Evolutionary conservation across 2,888 invertebrate genomes (phyloP), one percentile per base, ranked within the genome.

Genomic region (Oscheius sp.): DNA sequence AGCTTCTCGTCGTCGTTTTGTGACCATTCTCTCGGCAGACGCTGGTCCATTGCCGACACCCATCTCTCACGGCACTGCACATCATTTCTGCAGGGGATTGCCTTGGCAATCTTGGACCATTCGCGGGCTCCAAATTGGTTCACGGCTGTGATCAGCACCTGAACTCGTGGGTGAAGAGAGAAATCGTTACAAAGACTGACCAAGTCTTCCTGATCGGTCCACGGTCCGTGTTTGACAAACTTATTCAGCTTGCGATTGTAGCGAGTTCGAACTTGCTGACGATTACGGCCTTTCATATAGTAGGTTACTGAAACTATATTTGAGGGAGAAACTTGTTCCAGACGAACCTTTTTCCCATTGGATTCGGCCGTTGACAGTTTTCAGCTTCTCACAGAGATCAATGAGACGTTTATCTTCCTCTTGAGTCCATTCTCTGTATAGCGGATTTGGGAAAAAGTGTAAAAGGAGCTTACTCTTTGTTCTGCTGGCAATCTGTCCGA

Each of bases 351-450:
- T 92, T 2, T 92, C 91, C 94, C 95, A 95, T 0, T 93, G 93
- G 78, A 94, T 93, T 60, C 92, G 92, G 59, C 92, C 92, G 76
- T 92, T 91, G 29, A 93, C 94, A 65, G 93, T 90, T 79, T 91
- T 92, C 79, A 92, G 92, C 76, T 90, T 90, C 10, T 93, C 91
- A 0, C 95, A 92, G 2, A 93, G 89, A 70, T 92, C 90, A 48
- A 91, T 87, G 5, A 96, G 90, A 71, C 92, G 91, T 57, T 92
- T 90, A 84, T 94, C 93, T 88, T 96, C 95, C 65, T 92, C 92
- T 3, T 89, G 87, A 0, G 92, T 91, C 93, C 95, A 95, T 78
- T 91, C 77, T 53, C 86, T 87, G 13, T 21, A 21, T 21, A 21
- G 21, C 21, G 21, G 21, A 21, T 4, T 42, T 37, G 13, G 3